phyloP scores from a whole-genome alignment of 2,797 vertebrate genomes.

The Phalanger gymnotis region DNA sequence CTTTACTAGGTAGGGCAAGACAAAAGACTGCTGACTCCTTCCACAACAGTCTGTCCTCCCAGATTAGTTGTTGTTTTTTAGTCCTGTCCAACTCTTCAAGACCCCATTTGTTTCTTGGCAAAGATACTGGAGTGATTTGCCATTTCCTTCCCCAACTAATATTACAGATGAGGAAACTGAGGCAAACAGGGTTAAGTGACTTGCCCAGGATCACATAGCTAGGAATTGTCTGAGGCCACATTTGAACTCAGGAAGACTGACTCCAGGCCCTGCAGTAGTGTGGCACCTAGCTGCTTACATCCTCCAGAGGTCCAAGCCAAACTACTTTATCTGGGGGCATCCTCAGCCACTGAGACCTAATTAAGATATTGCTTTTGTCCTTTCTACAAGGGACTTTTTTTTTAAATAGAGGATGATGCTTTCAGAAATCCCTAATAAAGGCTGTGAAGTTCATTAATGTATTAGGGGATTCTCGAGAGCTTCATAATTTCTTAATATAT shows the following conservation, averaged over 20 bases:
- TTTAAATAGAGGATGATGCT: neutral
- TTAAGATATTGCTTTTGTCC: neutral
- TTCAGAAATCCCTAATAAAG: neutral
- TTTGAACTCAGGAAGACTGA: neutral
- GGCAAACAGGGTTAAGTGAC: neutral
- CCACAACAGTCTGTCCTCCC: neutral
- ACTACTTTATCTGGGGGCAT: neutral
- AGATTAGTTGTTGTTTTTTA: neutral
- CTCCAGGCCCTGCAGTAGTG: neutral
- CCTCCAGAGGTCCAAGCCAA: neutral
- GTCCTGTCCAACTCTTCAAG: neutral
- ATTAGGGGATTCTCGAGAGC: neutral
- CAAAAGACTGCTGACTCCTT: neutral
- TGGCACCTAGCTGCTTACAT: neutral
- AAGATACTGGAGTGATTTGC: neutral
- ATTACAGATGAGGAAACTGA: neutral
- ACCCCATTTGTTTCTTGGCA: neutral
- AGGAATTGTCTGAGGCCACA: neutral
- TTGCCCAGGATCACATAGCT: neutral
- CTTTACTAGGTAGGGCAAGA: neutral
- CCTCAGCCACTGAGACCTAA: neutral
- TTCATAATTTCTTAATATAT: neutral
- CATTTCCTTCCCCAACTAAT: neutral
- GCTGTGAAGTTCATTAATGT: neutral
- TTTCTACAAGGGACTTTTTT: neutral